Base-by-base conservation (phyloP, 2,888 invertebrate genomes). In the Cosmia trapezina region DNA sequence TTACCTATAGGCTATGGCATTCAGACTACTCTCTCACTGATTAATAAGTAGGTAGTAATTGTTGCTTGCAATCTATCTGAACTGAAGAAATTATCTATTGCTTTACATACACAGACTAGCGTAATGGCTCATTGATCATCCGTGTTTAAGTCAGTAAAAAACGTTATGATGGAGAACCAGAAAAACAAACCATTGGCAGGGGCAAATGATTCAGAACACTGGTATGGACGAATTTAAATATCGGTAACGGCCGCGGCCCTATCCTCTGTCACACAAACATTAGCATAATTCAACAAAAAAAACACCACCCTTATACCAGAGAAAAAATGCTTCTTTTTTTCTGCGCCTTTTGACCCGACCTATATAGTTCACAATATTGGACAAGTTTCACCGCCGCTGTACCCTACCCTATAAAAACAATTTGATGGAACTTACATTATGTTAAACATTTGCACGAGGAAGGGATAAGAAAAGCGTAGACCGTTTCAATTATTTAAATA, bases 241-340 rank as follows among this genome's bases (percentile, higher is more conserved):
- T 95, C 90, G 92, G 92, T 91, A 92, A 92, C 91, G 86, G 90
- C 86, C 87, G 92, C 91, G 85, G 91, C 86, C 86, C 88, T 89
- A 87, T 91, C 90, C 92, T 90, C 91, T 93, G 93, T 93, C 95
- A 92, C 91, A 92, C 89, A 85, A 80, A 82, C 89, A 95, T 95
- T 95, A 94, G 91, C 95, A 95, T 96, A 96, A 95, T 94, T 94
- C 93, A 92, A 93, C 93, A 94, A 94, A 95, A 75, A 93, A 94
- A 94, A 91, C 87, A 90, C 90, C 91, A 86, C 90, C 90, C 91
- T 89, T 80, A 83, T 33, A 37, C 37, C 83, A 86, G 89, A 89
- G 81, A 92, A 91, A 75, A 93, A 91, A 86, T 76, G 77, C 83
- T 79, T 86, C 89, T 88, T 93, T 94, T 53, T 93, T 93, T 92